Evolutionary conservation across 2,113 vertebrate genomes (phyloP).

Genomic region (Polypterus bichir): DNA sequence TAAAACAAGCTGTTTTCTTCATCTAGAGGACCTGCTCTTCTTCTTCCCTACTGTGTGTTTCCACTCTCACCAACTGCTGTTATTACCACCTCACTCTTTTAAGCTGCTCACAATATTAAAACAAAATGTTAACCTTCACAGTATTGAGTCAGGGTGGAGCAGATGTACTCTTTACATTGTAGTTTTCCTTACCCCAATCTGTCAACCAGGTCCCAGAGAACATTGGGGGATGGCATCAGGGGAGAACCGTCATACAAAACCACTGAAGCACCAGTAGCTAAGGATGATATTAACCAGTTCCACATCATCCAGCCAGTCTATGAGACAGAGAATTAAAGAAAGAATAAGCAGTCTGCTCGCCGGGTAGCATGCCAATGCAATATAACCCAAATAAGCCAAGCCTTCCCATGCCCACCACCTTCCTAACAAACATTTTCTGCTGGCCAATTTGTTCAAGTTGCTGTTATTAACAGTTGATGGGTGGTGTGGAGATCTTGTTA

Average conservation of each 20-base stretch:
- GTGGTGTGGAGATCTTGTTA: too few relatives aligned
- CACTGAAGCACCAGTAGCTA: constrained; percentile 77
- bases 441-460: too few relatives aligned
- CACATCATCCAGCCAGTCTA: constrained; percentile 99
- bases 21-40: too few relatives aligned
- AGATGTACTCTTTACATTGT: too few relatives aligned
- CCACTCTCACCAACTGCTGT: too few relatives aligned
- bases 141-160: too few relatives aligned
- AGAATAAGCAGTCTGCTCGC: neutral
- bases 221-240: constrained; percentile 68
- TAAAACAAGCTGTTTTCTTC: too few relatives aligned
- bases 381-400: neutral
- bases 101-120: too few relatives aligned
- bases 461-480: too few relatives aligned
- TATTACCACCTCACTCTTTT: too few relatives aligned
- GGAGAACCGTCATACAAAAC: constrained; percentile 92
- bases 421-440: neutral
- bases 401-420: neutral
- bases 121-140: too few relatives aligned
- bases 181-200: constrained; percentile 65
- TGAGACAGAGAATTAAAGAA: neutral
- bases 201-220: constrained; percentile 90
- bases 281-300: constrained; percentile 84
- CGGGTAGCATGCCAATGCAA: neutral
- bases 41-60: too few relatives aligned